Base-by-base conservation (phyloP, 2,797 vertebrate species). In the Denticeps clupeoides region DNA sequence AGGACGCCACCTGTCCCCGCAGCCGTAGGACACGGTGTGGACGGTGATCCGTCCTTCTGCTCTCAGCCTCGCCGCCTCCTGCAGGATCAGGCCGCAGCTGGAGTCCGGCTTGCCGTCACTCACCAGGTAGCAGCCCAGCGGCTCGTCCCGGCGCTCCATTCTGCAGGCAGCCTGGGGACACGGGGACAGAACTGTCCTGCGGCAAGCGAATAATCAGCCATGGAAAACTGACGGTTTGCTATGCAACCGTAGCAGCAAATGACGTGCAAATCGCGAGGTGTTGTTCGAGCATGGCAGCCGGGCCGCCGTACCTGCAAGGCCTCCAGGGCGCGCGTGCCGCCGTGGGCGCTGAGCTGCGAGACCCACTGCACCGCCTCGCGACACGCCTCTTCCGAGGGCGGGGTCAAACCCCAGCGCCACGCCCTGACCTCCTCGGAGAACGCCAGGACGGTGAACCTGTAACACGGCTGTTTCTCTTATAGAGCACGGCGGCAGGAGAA, bases 21-120 rank as follows among this genome's bases (percentile, higher is more conserved):
- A 49, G 62, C 60, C 76, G 60, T 80, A 76, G 27, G 82, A 79
- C 45, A 87, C 58, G 1, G 82, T 82, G 65, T 90, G 85, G 27
- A 90, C 58, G 59, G 62, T 84, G 49, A 65, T 35, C 1, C 55
- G 45, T 27, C 56, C 75, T 9, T 67, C 65, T 48, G 66, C 51
- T 11, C 40, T 68, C 55, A 82, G 42, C 27, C 27, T 70, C 54
- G 65, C 75, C 0, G 69, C 65, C 60, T 82, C 74, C 19, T 59
- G 65, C 29, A 88, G 73, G 31, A 88, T 56, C 7, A 83, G 54
- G 57, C 53, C 77, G 63, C 75, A 80, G 48, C 84, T 89, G 18
- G 72, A 77, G 58, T 87, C 82, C 2, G 82, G 75, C 60, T 80
- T 83, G 42, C 87, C 86, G 1, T 88, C 84, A 0, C 82, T 87